phyloP scores from a whole-genome alignment of 2,888 invertebrate genomes.

The Schizaphis graminum region DNA sequence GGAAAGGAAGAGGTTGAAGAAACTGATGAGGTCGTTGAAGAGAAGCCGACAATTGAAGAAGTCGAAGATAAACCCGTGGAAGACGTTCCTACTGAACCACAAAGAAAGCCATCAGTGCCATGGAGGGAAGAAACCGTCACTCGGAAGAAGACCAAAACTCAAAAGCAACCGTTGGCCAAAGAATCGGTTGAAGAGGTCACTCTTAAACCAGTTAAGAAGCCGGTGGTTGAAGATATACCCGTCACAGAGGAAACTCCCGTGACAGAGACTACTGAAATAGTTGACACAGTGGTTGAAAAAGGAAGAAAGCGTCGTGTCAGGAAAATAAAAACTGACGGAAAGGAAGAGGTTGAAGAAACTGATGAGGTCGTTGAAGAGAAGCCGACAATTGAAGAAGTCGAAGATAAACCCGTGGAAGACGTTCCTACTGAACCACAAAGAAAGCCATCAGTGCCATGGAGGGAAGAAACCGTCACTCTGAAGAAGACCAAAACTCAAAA shows the following conservation, averaged over 20 bases:
- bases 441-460: slow-evolving; percentile 70
- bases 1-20: not conserved
- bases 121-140: slow-evolving; percentile 71
- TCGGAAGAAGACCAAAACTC: slow-evolving; percentile 69
- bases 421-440: not conserved
- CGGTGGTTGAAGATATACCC: not conserved
- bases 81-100: not conserved
- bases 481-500: too few species aligned
- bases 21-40: not conserved
- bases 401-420: not conserved
- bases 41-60: not conserved
- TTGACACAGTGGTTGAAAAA: not conserved
- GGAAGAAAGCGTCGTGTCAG: not conserved
- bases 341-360: not conserved
- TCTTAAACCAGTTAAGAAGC: not conserved
- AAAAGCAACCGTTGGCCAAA: slow-evolving; percentile 71
- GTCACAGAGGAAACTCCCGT: not conserved
- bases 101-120: slow-evolving; percentile 68
- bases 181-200: slow-evolving; percentile 69
- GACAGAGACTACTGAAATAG: not conserved
- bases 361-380: not conserved
- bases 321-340: not conserved
- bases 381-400: not conserved
- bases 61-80: not conserved
- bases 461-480: slow-evolving; percentile 69